Evolutionary conservation across 2,113 vertebrate species (phyloP).

Genomic region (Mesitornis unicolor): DNA sequence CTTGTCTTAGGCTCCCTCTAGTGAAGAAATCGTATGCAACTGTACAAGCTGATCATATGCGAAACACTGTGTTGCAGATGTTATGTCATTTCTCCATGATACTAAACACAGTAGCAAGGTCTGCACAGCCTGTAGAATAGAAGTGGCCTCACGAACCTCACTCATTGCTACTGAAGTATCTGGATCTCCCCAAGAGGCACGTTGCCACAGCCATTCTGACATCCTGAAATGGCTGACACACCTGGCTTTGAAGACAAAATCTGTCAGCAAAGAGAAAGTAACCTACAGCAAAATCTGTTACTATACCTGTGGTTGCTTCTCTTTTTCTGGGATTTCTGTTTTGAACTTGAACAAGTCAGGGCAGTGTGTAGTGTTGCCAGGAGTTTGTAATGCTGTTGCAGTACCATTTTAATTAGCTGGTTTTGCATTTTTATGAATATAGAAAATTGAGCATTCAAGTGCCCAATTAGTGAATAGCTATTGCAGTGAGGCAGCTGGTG

Average conservation of each 20-base stretch:
- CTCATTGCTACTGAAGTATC: neutral
- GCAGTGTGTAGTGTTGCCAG: neutral
- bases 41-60: accelerated
- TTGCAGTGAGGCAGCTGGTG: neutral
- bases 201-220: neutral
- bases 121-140: neutral
- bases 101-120: neutral
- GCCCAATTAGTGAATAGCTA: neutral
- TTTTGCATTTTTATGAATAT: neutral
- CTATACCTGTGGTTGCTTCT: neutral
- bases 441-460: neutral
- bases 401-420: neutral
- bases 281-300: neutral
- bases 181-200: neutral
- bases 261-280: neutral
- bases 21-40: neutral
- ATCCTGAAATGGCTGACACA: neutral
- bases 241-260: neutral
- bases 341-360: neutral
- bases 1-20: conserved; percentile 22
- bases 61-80: accelerated
- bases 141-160: accelerated
- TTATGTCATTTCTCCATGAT: accelerated
- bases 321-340: neutral
- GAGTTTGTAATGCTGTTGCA: neutral